Evolutionary conservation across 92 coral and sea anemone species (phyloP), one percentile per base, ranked within the genome.

Genomic region (Parazoanthus swiftii): DNA sequence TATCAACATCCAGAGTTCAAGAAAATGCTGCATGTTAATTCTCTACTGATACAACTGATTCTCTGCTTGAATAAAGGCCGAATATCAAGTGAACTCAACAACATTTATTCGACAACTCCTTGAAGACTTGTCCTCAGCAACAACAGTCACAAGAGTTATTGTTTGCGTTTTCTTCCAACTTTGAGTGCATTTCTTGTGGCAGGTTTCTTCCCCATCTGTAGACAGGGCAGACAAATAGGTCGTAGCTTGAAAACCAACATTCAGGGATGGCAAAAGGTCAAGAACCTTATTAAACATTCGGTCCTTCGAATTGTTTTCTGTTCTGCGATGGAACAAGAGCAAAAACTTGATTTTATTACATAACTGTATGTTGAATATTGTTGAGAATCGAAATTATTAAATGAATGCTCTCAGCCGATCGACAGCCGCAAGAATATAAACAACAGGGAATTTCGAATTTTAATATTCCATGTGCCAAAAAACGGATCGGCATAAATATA

Each of bases 301-400:
- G 77, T 35, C 77, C 77, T 74, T 74, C 77, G 77, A 74, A 74
- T 74, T 74, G 77, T 74, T 74, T 74, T 74, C 43, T 74, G 77
- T 74, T 74, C 77, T 74, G 77, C 77, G 36, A 74, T 63, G 68
- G 68, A 63, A 63, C 68, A 63, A 63, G 68, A 63, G 4, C 68
- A 25, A 63, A 16, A 16, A 33, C 23, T 11, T 38, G 46, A 74
- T 74, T n/a, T n/a, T n/a, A n/a, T n/a, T 74, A 36, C 77, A 74
- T 74, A 14, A 74, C 77, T 74, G 77, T 74, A 74, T 74, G 25
- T 74, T 74, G 4, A 63, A 63, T 20, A 16, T 63, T 63, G 18
- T 63, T 63, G 20, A n/a, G 13, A 63, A 63, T 63, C 3, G 68
- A 63, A 63, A 63, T 25, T 63, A 63, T 63, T 63, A 63, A 63